Evolutionary conservation across 2,113 vertebrate genomes (phyloP).

Genomic region (Apodemus speciosus): DNA sequence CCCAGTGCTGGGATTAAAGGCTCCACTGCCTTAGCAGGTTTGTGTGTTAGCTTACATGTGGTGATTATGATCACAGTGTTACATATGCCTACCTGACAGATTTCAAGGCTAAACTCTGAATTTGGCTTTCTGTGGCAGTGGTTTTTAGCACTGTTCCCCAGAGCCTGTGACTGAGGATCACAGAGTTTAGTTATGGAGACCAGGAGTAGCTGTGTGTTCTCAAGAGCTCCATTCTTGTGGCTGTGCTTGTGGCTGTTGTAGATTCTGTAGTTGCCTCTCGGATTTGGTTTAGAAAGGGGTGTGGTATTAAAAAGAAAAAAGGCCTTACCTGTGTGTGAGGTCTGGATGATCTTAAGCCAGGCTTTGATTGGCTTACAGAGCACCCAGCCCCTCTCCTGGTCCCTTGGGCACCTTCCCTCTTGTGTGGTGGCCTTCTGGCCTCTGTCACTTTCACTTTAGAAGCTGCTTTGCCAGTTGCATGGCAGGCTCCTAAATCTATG

Average conservation of each 20-base stretch:
- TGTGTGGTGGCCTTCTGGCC: background rate
- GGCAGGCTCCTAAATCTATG: conserved; percentile 38
- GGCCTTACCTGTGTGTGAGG: background rate
- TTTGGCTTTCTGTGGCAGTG: background rate
- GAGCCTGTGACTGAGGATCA: background rate
- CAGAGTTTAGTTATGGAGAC: background rate
- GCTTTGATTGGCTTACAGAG: background rate
- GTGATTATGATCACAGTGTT: background rate
- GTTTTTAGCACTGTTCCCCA: background rate
- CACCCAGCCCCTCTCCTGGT: background rate
- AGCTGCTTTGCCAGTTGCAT: conserved; percentile 56
- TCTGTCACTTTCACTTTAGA: conserved; percentile 49
- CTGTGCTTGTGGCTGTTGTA: background rate
- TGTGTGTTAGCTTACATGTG: background rate
- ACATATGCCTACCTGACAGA: conserved; percentile 32
- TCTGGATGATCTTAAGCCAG: background rate
- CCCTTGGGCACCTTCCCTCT: conserved; percentile 24
- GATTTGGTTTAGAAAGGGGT: conserved; percentile 8
- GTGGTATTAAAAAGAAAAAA: background rate
- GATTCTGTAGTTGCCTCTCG: background rate
- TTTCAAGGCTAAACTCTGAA: background rate
- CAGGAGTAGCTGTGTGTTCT: too few relatives aligned
- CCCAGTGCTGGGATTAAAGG: background rate
- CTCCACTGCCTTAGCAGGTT: background rate
- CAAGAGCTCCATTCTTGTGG: background rate